Evolutionary conservation across 2,113 vertebrate genomes (phyloP).

Genomic region (Corythornis vintsioides): DNA sequence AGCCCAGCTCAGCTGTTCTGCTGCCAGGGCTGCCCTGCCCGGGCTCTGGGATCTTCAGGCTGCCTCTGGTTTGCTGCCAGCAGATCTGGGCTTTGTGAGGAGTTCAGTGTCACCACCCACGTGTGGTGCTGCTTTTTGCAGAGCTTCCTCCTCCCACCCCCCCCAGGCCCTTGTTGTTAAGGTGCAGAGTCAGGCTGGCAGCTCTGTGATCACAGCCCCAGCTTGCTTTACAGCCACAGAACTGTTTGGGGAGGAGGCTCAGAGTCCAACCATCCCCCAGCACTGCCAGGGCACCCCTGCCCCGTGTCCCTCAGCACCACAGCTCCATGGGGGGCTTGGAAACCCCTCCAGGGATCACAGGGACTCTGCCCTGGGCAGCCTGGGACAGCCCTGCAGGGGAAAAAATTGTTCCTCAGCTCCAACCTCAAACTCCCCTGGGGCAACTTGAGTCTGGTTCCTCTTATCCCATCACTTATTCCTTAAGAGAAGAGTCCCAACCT

Average conservation of each 20-base stretch:
- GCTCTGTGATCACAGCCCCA: too few relatives aligned
- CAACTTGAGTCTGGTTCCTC: too few relatives aligned
- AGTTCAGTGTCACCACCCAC: fast-evolving
- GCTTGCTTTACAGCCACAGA: background rate
- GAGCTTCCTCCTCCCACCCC: background rate
- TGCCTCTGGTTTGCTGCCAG: background rate
- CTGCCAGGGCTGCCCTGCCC: background rate
- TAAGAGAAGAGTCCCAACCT: too few relatives aligned
- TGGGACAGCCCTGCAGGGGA: too few relatives aligned
- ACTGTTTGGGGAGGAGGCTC: background rate
- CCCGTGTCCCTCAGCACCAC: background rate
- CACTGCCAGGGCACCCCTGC: too few relatives aligned
- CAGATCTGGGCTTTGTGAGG: too few relatives aligned
- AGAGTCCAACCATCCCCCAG: too few relatives aligned
- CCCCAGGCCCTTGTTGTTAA: fast-evolving
- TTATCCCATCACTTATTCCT: too few relatives aligned
- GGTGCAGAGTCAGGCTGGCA: background rate
- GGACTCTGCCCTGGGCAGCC: background rate
- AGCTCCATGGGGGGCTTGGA: background rate
- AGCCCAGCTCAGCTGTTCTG: background rate
- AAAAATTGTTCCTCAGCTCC: too few relatives aligned
- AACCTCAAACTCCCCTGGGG: too few relatives aligned
- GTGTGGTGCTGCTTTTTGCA: fast-evolving
- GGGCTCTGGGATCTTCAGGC: background rate
- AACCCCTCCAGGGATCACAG: background rate